Conservation (phyloP, 2,888 invertebrate species). For the Cepaea hortensis region DNA sequence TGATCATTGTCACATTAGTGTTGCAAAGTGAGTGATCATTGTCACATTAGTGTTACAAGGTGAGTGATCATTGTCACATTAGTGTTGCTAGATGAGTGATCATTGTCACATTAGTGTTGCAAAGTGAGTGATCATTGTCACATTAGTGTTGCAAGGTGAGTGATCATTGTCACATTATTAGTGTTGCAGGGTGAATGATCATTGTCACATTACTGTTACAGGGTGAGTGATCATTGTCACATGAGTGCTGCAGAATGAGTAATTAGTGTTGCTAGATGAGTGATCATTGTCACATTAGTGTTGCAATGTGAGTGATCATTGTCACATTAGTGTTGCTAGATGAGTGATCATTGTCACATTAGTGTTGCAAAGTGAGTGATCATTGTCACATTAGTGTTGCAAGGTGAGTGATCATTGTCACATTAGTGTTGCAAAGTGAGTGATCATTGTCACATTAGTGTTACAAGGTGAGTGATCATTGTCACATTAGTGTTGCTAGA, state of each 20-base stretch:
- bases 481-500: slow-evolving; percentile 86
- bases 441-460: not conserved
- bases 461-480: not conserved
- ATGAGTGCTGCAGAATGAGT: not conserved
- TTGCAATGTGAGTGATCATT: slow-evolving; percentile 84
- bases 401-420: slow-evolving; percentile 79
- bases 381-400: slow-evolving; percentile 81
- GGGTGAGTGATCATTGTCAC: slow-evolving; percentile 72
- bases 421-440: not conserved
- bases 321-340: not conserved
- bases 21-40: slow-evolving; percentile 84
- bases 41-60: not conserved
- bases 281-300: slow-evolving; percentile 79
- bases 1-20: slow-evolving; percentile 79
- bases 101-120: slow-evolving; percentile 83
- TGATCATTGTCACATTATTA: not conserved
- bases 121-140: slow-evolving; percentile 79
- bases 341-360: not conserved
- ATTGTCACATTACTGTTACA: slow-evolving; percentile 83
- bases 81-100: not conserved
- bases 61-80: not conserved
- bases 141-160: not conserved
- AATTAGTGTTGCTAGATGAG: no score
- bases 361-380: not conserved
- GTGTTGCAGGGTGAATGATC: not conserved